A percentile compares a stretch with the other conserved stretches of the same genome.
phyloP scores from a whole-genome alignment of 2,888 invertebrate species.

The Mesorhabditis sp. region DNA sequence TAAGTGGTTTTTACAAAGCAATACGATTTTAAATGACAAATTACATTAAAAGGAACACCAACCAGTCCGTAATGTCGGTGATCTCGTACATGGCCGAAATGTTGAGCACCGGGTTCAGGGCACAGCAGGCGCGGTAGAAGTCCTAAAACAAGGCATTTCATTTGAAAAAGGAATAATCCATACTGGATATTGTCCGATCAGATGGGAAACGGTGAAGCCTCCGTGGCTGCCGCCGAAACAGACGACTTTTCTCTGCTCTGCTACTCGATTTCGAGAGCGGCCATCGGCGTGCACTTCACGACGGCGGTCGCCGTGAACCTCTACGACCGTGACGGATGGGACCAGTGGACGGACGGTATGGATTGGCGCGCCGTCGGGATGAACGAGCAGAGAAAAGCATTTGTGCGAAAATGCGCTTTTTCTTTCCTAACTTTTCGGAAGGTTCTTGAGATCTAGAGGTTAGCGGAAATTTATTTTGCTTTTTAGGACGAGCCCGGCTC shows the following conservation, averaged over 20 bases:
- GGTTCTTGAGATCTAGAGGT: too few species aligned
- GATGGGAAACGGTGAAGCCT: constrained; percentile 79
- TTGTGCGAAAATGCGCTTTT: too few species aligned
- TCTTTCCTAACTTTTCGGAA: too few species aligned
- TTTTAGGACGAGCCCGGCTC: neutral
- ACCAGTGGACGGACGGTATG: neutral
- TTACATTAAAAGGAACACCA: constrained; percentile 22
- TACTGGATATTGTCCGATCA: constrained; percentile 76
- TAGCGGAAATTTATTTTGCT: neutral
- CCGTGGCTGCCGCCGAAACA: constrained; percentile 85
- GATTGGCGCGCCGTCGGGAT: neutral
- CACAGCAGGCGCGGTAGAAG: constrained; percentile 72
- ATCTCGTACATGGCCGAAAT: constrained; percentile 70
- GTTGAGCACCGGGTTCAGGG: constrained; percentile 80
- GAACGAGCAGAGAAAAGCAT: neutral
- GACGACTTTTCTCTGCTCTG: constrained; percentile 60
- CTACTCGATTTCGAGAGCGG: constrained; percentile 1
- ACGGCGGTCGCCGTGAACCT: neutral
- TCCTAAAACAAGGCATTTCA: constrained; percentile 48
- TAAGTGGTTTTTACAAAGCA: too few species aligned
- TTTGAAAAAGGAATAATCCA: neutral
- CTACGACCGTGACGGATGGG: neutral
- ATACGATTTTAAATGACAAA: too few species aligned
- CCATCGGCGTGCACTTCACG: neutral
- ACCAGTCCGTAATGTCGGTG: constrained; percentile 88